These are phyloP conservation scores for Prunella fulvescens DNA, from an alignment of 2,113 vertebrate genomes.

Conservation along the genomic window DNA sequence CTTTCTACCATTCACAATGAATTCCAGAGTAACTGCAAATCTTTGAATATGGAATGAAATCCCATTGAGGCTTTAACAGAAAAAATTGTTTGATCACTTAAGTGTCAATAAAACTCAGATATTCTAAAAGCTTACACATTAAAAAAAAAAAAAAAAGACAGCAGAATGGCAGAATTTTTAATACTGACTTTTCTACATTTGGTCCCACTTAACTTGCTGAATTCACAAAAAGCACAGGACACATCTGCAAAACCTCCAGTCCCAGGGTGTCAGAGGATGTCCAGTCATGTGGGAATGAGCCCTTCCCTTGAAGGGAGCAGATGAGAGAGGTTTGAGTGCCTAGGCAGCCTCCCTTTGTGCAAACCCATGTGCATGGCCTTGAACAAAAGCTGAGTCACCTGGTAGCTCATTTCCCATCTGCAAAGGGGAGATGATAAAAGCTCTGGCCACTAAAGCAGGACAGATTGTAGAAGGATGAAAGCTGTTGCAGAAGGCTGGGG, in stretches of 20 bases:
- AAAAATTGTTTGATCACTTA: not conserved
- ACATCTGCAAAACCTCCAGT: not conserved
- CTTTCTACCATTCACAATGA: not conserved
- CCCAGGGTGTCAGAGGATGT: not conserved
- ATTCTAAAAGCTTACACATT: not conserved
- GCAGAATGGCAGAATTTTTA: not conserved
- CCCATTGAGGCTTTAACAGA: not conserved
- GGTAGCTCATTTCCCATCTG: not conserved
- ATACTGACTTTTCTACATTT: not conserved
- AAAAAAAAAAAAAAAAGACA: not conserved
- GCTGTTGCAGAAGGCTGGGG: not conserved
- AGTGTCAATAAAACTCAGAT: not conserved
- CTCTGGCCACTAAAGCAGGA: not conserved
- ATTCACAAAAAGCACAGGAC: not conserved
- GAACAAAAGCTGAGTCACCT: not conserved
- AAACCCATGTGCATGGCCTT: rapidly evolving
- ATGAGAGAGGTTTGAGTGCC: not conserved
- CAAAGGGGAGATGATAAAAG: not conserved
- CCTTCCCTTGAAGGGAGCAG: not conserved
- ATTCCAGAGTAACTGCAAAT: not conserved
- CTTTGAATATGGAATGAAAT: not conserved
- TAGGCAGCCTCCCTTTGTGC: not conserved
- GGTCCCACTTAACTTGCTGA: not conserved
- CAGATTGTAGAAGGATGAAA: not conserved
- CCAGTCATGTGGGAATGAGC: not conserved